phyloP scores from a whole-genome alignment of 2,113 vertebrate species.

The Thunnus thynnus region DNA sequence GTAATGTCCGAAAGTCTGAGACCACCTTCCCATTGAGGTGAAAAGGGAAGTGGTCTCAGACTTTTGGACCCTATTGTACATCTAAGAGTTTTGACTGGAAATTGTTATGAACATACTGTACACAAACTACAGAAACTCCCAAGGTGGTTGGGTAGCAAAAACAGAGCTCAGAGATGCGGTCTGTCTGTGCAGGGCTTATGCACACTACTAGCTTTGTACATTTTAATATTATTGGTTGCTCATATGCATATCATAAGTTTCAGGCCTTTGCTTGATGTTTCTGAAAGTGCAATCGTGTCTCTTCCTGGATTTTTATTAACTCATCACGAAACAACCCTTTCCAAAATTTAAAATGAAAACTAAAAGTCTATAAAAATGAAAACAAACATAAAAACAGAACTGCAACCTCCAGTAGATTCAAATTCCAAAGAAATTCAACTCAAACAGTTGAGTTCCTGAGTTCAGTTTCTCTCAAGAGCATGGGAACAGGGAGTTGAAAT shows the following conservation, averaged over 20 bases:
- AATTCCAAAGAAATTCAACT: neutral
- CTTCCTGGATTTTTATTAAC: neutral
- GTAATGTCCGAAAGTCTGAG: too few relatives aligned
- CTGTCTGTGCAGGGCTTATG: too few relatives aligned
- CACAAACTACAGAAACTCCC: too few relatives aligned
- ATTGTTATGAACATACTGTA: neutral
- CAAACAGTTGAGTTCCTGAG: neutral
- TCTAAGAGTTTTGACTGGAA: neutral
- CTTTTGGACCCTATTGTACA: neutral
- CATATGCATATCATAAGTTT: too few relatives aligned
- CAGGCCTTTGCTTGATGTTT: neutral
- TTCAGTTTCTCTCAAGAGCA: neutral
- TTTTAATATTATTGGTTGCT: too few relatives aligned
- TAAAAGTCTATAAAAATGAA: neutral
- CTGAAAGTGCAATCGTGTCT: neutral
- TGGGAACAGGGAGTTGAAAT: neutral
- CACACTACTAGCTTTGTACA: too few relatives aligned
- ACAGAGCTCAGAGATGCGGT: too few relatives aligned
- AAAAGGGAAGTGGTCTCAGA: too few relatives aligned
- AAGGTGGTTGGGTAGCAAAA: too few relatives aligned
- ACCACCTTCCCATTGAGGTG: too few relatives aligned
- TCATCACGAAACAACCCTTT: neutral
- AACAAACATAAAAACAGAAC: neutral
- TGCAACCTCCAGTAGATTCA: neutral
- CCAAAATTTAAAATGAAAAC: neutral